Evolutionary conservation across 2,888 invertebrate genomes (phyloP), one percentile per base, ranked within the genome.

Genomic region (Drosophila leonis): DNA sequence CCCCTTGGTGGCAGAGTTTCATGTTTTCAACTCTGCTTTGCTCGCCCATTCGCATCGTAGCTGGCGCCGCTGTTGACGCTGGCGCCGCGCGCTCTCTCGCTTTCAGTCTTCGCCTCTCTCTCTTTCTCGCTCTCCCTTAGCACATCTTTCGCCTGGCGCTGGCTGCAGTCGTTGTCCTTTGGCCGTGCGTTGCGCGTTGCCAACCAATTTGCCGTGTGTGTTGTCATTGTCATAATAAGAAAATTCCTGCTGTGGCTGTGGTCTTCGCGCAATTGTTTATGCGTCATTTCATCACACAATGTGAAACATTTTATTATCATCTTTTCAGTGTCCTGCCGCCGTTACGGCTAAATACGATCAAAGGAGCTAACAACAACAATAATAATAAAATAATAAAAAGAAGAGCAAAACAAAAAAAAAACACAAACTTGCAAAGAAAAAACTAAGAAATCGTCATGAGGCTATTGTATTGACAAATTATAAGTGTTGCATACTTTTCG

Each of bases 111-210:
- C 7, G 51, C 18, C 18, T 24, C 27, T 27, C 41, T 46, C 56
- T 29, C 65, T 52, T 48, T 56, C 20, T 62, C 41, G 15, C 24
- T 64, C 27, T 63, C 49, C 20, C 55, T 66, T 71, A 64, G 69
- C 52, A 72, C 44, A 65, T 67, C 52, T 62, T 72, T 69, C 48
- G 52, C 55, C 75, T 84, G 74, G 76, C 65, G 62, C 78, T 77
- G 75, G 57, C 74, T 75, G 85, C 90, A 84, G 88, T 82, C 85
- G 79, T 90, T 87, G 88, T 90, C 90, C 85, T 90, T 84, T 88
- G 78, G 72, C 72, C 88, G 66, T 76, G 72, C 71, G 69, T 31
- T 74, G 68, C 73, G 80, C 86, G 83, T 86, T 83, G 87, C 69
- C 87, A 87, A 87, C 85, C 69, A 75, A 72, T 54, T 69, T 72